A percentile compares a stretch with the other conserved stretches of the same genome.
phyloP scores from a whole-genome alignment of 2,888 invertebrate genomes.

The Margaritifera margaritifera region DNA sequence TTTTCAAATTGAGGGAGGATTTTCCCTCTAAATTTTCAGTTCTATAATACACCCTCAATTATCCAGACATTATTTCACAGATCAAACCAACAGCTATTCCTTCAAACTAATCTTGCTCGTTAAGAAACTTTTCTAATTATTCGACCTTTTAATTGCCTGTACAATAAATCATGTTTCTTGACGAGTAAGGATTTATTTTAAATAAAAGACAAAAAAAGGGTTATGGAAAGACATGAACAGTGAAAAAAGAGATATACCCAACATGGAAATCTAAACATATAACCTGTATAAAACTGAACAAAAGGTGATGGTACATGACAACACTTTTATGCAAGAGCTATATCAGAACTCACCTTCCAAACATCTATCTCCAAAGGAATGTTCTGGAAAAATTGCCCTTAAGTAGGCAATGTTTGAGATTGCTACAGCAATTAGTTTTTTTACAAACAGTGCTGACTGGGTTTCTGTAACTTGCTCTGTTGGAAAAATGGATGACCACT shows the following conservation, averaged over 20 bases:
- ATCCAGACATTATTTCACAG: too few relatives aligned
- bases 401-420: conserved; percentile 73
- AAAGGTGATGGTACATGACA: too few relatives aligned
- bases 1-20: too few relatives aligned
- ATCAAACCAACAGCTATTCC: background rate
- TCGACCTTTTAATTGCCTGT: background rate
- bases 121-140: background rate
- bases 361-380: conserved; percentile 72
- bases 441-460: conserved; percentile 72
- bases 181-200: background rate
- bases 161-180: too few relatives aligned
- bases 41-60: too few relatives aligned
- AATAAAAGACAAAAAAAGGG: background rate
- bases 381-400: conserved; percentile 73
- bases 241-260: background rate
- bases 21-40: too few relatives aligned
- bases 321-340: too few relatives aligned
- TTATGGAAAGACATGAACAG: background rate
- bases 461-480: conserved; percentile 68
- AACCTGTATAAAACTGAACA: too few relatives aligned
- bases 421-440: conserved; percentile 73
- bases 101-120: background rate
- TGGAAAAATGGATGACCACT: conserved; percentile 73
- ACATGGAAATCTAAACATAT: too few relatives aligned
- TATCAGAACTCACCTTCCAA: conserved; percentile 67